phyloP scores from a whole-genome alignment of 2,797 vertebrate species.

The Heliangelus exortis region DNA sequence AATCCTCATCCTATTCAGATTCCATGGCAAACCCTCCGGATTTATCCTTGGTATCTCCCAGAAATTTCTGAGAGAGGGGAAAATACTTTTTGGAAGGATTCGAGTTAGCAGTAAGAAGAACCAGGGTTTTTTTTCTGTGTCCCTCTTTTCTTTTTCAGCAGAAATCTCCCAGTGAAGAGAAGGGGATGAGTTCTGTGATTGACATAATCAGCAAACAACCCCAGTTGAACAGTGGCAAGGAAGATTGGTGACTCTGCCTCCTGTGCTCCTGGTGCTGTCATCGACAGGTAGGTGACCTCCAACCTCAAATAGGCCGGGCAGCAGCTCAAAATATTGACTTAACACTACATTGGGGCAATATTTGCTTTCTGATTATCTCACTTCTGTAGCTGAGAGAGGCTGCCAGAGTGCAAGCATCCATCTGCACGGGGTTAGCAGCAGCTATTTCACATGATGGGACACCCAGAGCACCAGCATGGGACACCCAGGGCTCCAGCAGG shows the following conservation, averaged over 20 bases:
- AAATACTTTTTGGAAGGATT: not conserved
- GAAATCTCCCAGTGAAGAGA: conserved; percentile 9
- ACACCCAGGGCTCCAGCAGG: not conserved
- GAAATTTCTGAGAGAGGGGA: not conserved
- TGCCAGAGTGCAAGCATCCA: not conserved
- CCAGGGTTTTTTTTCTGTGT: accelerated
- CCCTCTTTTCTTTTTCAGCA: not conserved
- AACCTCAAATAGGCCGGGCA: not conserved
- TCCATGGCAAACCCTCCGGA: not conserved
- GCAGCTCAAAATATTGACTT: conserved; percentile 50
- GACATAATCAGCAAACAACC: not conserved
- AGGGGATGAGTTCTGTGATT: not conserved
- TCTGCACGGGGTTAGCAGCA: accelerated
- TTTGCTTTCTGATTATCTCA: conserved; percentile 35
- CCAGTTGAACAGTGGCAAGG: not conserved
- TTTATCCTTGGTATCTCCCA: not conserved
- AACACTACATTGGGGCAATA: not conserved
- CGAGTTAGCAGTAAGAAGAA: not conserved
- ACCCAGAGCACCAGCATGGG: not conserved
- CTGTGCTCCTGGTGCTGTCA: not conserved
- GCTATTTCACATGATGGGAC: not conserved
- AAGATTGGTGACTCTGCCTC: conserved; percentile 14
- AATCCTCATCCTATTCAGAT: not conserved
- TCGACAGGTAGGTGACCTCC: conserved; percentile 59
- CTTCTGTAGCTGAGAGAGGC: not conserved